Conservation (phyloP, 2,888 invertebrate species). For the Seladonia tumulorum region DNA sequence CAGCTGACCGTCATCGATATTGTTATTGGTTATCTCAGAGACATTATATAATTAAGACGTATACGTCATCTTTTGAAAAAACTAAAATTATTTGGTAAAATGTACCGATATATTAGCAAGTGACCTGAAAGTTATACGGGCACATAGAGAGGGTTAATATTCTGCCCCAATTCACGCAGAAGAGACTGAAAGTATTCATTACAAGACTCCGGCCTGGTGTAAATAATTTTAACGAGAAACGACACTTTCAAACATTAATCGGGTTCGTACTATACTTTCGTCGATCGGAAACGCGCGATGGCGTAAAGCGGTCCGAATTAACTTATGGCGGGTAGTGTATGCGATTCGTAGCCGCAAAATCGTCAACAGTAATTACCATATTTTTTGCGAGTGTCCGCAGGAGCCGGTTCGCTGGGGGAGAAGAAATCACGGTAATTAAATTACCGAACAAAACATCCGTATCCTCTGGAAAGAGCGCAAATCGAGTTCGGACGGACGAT, state of each 20-base stretch:
- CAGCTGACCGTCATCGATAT: too few relatives aligned
- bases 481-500: conserved; percentile 27
- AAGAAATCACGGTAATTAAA: conserved; percentile 54
- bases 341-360: conserved; percentile 41
- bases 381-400: conserved; percentile 39
- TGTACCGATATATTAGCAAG: too few relatives aligned
- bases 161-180: too few relatives aligned
- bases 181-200: too few relatives aligned
- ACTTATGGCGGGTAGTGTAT: conserved; percentile 9
- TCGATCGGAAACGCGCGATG: neutral
- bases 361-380: conserved; percentile 51
- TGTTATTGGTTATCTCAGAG: too few relatives aligned
- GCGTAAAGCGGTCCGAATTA: neutral
- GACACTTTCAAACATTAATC: neutral
- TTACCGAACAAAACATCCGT: conserved; percentile 59
- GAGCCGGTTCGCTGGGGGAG: conserved; percentile 48
- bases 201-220: too few relatives aligned
- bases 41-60: too few relatives aligned
- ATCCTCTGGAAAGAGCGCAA: conserved; percentile 38
- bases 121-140: too few relatives aligned
- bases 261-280: neutral
- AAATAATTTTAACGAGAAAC: neutral
- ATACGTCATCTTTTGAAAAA: too few relatives aligned
- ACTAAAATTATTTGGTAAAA: too few relatives aligned
- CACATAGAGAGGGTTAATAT: too few relatives aligned